Base-by-base conservation (phyloP, 2,113 vertebrate species). In the Grammomys dolichurus region DNA sequence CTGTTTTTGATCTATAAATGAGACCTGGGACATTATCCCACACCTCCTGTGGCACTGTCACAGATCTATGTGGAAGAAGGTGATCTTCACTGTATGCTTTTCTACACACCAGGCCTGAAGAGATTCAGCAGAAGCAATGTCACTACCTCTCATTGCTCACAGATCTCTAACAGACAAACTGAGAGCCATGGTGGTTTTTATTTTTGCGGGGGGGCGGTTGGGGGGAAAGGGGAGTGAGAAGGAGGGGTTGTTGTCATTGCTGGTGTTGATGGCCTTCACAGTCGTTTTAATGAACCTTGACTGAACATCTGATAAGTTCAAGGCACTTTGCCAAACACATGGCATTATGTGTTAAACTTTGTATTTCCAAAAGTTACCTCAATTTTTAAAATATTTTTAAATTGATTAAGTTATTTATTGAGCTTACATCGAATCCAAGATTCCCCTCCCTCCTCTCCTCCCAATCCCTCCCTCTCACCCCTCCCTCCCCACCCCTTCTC, bases 1-100 rank as follows among this genome's bases (percentile, higher is more conserved):
- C 51, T 73, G 33, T 51, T 90, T 95, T 77, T 95, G 87, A 95
- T 67, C 88, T 90, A 65, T 63, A 96, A 90, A 77, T 75, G 78
- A 97, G 67, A 56, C 67, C 80, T 36, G 92, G 90, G 88, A 82
- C 54, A 95, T 85, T 86, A 56, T 82, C 40, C 13, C 84, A 87
- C 69, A 40, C 56, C 33, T 3, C 20, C 8, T 43, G 26, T 81
- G 65, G 70, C 80, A 75, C 87, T 93, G 58, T 43, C 31, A 33
- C 4, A 90, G 63, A 81, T 67, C 58, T 90, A 84, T 69, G 72
- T 48, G 87, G 87, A 77, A 87, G 65, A 65, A 80, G 89, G 73
- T 54, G 63, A 69, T 48, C 16, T 89, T 87, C 26, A n/a, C 40
- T 40, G 3, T 31, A 26, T 8, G 14, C 58, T 20, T 81, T 82